Percentiles rank a stretch among this genome's conserved stretches.
Conservation (phyloP, 2,888 invertebrate species). For the Cheilosia vernalis region DNA sequence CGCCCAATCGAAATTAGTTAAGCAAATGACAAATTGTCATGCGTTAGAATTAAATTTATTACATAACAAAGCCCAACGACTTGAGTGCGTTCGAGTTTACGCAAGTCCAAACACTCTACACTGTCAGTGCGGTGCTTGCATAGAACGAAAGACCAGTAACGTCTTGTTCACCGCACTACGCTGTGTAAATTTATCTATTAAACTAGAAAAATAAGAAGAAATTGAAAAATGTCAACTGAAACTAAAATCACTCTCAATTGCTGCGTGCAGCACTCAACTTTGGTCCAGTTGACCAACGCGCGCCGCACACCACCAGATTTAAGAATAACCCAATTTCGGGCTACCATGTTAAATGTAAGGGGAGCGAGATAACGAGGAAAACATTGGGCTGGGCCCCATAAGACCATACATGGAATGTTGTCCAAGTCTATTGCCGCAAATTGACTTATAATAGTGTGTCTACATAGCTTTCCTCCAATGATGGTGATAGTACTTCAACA, state of each 20-base stretch:
- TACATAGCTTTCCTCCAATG: conserved; percentile 7
- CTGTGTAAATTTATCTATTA: conserved; percentile 51
- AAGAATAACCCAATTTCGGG: conserved; percentile 70
- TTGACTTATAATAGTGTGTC: conserved; percentile 58
- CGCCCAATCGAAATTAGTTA: conserved; percentile 68
- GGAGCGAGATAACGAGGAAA: conserved; percentile 41
- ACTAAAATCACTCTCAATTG: conserved; percentile 70
- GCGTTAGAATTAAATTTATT: conserved; percentile 67
- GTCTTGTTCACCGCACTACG: conserved; percentile 43
- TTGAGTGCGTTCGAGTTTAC: conserved; percentile 32
- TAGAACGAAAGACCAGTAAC: conserved; percentile 23
- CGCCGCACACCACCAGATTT: conserved; percentile 56
- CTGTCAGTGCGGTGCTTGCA: conserved; percentile 1
- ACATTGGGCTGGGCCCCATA: conserved; percentile 10
- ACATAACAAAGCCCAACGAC: conserved; percentile 40
- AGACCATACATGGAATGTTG: conserved; percentile 68
- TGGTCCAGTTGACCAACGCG: conserved; percentile 62
- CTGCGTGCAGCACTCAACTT: conserved; percentile 54
- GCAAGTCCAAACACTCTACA: conserved; percentile 36
- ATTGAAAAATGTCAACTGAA: conserved; percentile 67
- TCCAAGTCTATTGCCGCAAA: conserved; percentile 60
- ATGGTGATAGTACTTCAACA: conserved; percentile 29
- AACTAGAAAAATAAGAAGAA: conserved; percentile 26
- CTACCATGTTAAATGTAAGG: conserved; percentile 9
- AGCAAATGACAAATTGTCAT: conserved; percentile 74